Conservation (phyloP, 2,113 vertebrate genomes). For the Scolopax mira region DNA sequence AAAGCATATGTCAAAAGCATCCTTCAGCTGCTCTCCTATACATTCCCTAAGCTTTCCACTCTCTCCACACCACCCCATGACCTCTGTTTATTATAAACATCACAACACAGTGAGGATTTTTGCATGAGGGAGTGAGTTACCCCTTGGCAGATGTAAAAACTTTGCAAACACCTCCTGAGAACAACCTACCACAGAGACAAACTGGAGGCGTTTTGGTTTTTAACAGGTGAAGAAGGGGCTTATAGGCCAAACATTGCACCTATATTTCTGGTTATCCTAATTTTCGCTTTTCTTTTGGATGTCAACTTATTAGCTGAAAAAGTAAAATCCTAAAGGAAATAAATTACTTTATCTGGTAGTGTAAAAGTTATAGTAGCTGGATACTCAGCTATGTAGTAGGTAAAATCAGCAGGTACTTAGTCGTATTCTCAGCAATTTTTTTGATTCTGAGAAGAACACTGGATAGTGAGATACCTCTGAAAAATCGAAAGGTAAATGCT, state of each 20-base stretch:
- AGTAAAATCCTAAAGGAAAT: neutral
- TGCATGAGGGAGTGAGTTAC: accelerated
- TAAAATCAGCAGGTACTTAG: neutral
- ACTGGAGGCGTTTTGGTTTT: neutral
- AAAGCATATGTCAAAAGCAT: neutral
- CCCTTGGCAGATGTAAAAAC: neutral
- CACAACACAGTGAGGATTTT: neutral
- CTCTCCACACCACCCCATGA: neutral
- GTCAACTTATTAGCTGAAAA: neutral
- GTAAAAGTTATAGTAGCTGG: neutral
- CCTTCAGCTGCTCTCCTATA: neutral
- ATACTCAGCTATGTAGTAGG: neutral
- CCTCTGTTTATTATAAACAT: neutral
- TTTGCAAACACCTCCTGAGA: neutral
- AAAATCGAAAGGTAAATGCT: neutral
- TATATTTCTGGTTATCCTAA: neutral
- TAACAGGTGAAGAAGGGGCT: neutral
- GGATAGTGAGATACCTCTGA: neutral
- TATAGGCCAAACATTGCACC: accelerated
- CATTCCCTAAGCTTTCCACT: neutral
- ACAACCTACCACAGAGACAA: neutral
- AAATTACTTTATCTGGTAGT: neutral
- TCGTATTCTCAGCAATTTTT: neutral
- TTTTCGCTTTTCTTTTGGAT: neutral
- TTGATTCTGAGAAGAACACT: neutral